Evolutionary conservation across 2,113 vertebrate genomes (phyloP), one percentile per base, ranked within the genome.

Genomic region (Ia io): DNA sequence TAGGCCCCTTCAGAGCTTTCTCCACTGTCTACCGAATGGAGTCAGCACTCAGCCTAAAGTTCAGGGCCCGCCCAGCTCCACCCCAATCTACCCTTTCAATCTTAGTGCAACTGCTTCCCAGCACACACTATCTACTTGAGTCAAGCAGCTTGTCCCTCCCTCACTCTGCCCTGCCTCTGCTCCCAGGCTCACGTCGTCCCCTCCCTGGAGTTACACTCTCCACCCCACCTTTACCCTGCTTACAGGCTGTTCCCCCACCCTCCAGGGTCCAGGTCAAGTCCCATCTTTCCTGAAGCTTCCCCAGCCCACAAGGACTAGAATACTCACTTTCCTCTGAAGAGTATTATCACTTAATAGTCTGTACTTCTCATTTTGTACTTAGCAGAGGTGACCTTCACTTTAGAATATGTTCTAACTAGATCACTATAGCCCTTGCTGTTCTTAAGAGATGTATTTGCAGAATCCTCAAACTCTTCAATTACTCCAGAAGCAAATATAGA

Each of bases 381-480:
- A 83, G 69, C 4, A 30, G 28, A 80, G 40, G n/a, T 42, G 63
- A 77, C 40, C 30, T 14, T 69, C 44, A 25, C 40, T 89, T 95
- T 61, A 85, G 37, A 83, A 59, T 78, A 67, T 69, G 53, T 73
- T 79, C 53, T 76, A 80, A 90, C 49, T 91, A 35, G 30, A 71
- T 77, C n/a, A 61, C 20, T 44, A 9, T 70, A 85, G 53, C 74
- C 13, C 28, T 74, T 82, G 61, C n/a, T 83, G n/a, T 73, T 95
- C 32, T 93, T 83, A 67, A 40, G 28, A 74, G 30, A n/a, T 28
- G n/a, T 61, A n/a, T 40, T 83, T 40, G n/a, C 82, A 69, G 56
- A 92, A 93, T 63, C 86, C 65, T 87, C 65, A 90, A 65, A 93
- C n/a, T 74, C 37, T 53, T 63, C 44, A 84, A 40, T 42, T 76